Conservation (phyloP, 2,113 vertebrate species). For the Butorides virescens region DNA sequence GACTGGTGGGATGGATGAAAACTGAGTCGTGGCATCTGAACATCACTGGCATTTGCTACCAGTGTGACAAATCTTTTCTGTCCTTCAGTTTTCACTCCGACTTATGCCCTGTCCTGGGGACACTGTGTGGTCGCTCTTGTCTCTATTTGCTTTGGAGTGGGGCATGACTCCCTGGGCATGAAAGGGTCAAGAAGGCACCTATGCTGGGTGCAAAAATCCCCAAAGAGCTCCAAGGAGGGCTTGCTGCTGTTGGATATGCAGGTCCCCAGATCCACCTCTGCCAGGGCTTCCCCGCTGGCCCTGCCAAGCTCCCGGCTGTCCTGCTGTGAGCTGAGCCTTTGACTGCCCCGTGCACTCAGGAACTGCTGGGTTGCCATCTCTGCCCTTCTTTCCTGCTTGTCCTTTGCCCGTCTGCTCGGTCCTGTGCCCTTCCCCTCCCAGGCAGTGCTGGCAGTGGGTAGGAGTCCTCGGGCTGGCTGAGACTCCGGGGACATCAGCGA, state of each 20-base stretch:
- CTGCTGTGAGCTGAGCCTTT: not conserved
- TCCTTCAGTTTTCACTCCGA: not conserved
- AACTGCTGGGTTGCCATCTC: not conserved
- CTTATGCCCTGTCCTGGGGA: not conserved
- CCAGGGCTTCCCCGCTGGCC: not conserved
- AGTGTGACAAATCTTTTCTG: not conserved
- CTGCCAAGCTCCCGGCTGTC: not conserved
- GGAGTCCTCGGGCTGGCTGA: not conserved
- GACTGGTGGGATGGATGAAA: not conserved
- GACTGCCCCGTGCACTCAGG: not conserved
- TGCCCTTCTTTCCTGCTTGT: not conserved
- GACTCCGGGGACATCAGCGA: not conserved
- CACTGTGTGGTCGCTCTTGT: not conserved
- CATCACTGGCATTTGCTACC: not conserved
- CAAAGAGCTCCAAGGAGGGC: not conserved
- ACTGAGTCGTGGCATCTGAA: not conserved
- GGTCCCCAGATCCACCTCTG: not conserved
- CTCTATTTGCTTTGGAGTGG: not conserved
- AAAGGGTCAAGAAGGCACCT: not conserved
- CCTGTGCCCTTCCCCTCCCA: not conserved
- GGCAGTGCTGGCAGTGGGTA: not conserved
- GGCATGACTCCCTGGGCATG: fast-evolving
- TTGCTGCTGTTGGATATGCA: not conserved
- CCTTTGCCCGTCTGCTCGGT: not conserved
- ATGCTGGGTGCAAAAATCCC: not conserved